phyloP scores from a whole-genome alignment of 2,797 vertebrate genomes.

The Phataginus tetradactyla region DNA sequence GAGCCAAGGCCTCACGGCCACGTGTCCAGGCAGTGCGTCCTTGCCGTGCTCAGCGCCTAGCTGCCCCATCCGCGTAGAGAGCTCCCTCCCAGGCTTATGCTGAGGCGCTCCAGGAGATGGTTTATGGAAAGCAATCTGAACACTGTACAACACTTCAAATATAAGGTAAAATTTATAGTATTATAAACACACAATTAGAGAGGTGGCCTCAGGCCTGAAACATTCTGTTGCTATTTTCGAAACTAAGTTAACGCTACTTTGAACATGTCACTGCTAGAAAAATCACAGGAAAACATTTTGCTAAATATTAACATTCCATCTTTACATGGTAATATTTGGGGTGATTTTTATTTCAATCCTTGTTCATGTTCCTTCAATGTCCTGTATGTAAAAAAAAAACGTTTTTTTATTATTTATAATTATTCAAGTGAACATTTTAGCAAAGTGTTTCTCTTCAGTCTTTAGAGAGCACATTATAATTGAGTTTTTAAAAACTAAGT shows the following conservation, averaged over 20 bases:
- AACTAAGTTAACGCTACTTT: not conserved
- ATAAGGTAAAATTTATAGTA: not conserved
- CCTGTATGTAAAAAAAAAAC: not conserved
- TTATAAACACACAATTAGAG: not conserved
- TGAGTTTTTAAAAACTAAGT: conserved; percentile 46
- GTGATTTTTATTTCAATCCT: not conserved
- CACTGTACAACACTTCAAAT: not conserved
- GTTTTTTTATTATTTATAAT: not conserved
- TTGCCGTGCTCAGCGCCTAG: not conserved
- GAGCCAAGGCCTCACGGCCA: not conserved
- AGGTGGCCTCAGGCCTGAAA: not conserved
- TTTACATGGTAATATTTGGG: not conserved
- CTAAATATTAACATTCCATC: not conserved
- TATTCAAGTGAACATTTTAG: conserved; percentile 5
- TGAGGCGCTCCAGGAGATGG: not conserved
- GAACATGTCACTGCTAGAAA: not conserved
- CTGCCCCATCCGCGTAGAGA: not conserved
- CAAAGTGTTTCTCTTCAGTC: conserved; percentile 45
- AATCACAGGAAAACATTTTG: not conserved
- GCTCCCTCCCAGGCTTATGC: not conserved
- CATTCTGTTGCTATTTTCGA: conserved; percentile 4
- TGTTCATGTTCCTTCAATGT: not conserved
- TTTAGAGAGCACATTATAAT: conserved; percentile 35
- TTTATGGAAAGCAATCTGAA: not conserved
- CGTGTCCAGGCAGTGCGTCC: not conserved